Conservation (phyloP, 2,113 vertebrate species). For the Pachycephala philippinensis region DNA sequence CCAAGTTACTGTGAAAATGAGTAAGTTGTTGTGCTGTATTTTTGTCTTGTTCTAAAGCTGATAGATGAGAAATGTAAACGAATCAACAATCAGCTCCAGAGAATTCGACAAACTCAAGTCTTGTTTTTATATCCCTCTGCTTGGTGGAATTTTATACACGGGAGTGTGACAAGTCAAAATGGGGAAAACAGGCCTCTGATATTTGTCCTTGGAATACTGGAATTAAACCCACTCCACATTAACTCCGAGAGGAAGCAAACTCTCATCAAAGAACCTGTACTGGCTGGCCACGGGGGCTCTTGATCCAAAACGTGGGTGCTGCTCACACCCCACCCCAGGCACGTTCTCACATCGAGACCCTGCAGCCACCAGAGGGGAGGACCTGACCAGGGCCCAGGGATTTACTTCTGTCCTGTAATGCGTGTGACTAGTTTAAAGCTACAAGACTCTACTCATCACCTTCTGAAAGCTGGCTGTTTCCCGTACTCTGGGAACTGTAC, state of each 20-base stretch:
- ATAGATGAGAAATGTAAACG: background rate
- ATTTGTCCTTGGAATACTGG: background rate
- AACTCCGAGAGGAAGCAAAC: background rate
- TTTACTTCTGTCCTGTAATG: background rate
- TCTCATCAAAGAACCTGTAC: background rate
- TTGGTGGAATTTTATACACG: background rate
- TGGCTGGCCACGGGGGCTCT: background rate
- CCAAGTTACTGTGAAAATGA: background rate
- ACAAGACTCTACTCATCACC: background rate
- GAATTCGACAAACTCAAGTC: background rate
- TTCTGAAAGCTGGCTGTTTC: background rate
- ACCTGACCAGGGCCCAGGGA: background rate
- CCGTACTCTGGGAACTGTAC: background rate
- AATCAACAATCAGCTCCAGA: background rate
- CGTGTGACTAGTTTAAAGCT: background rate
- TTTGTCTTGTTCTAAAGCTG: background rate
- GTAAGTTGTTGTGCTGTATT: background rate
- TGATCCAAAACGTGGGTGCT: rapidly evolving
- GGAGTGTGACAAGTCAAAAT: background rate
- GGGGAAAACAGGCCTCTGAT: background rate
- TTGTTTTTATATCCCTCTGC: background rate
- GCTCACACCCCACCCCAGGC: background rate
- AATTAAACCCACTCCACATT: background rate
- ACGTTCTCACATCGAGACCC: rapidly evolving
- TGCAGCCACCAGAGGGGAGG: background rate